phyloP scores from a whole-genome alignment of 2,888 invertebrate genomes.

The Tenthredo notha region DNA sequence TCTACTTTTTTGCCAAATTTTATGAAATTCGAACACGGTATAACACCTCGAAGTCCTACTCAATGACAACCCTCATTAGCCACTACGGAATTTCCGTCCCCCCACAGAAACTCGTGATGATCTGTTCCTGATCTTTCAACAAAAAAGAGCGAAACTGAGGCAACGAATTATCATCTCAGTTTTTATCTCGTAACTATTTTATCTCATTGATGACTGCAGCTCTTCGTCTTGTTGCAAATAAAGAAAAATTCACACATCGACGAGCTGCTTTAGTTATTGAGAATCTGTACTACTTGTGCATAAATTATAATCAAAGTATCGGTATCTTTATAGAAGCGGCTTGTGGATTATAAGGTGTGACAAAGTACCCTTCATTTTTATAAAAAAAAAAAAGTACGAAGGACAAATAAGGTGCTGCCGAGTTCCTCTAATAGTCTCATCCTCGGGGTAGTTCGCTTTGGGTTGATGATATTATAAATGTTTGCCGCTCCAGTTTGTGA shows the following conservation, averaged over 20 bases:
- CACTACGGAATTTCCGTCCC: slow-evolving; percentile 33
- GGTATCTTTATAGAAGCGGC: background rate
- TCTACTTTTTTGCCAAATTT: slow-evolving; percentile 13
- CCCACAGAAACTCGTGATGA: slow-evolving; percentile 55
- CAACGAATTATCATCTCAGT: slow-evolving; percentile 41
- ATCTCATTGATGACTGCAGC: background rate
- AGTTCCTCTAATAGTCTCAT: slow-evolving; percentile 45
- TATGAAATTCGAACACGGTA: background rate
- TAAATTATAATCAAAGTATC: background rate
- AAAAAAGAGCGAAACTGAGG: slow-evolving; percentile 32
- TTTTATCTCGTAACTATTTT: background rate
- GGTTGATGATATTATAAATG: slow-evolving; percentile 54
- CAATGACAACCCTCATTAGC: slow-evolving; percentile 54
- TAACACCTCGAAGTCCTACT: slow-evolving; percentile 38
- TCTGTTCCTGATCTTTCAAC: background rate
- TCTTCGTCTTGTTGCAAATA: background rate
- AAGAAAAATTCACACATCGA: background rate
- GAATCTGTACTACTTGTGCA: background rate
- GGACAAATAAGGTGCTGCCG: slow-evolving; percentile 50
- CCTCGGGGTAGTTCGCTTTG: slow-evolving; percentile 8
- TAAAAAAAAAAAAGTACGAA: slow-evolving; percentile 1
- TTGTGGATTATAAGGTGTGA: slow-evolving; percentile 19
- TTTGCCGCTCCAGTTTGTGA: slow-evolving; percentile 49
- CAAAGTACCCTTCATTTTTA: background rate
- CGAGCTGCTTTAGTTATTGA: background rate